phyloP scores from a whole-genome alignment of 2,113 vertebrate species.

The Tragulus kanchil region DNA sequence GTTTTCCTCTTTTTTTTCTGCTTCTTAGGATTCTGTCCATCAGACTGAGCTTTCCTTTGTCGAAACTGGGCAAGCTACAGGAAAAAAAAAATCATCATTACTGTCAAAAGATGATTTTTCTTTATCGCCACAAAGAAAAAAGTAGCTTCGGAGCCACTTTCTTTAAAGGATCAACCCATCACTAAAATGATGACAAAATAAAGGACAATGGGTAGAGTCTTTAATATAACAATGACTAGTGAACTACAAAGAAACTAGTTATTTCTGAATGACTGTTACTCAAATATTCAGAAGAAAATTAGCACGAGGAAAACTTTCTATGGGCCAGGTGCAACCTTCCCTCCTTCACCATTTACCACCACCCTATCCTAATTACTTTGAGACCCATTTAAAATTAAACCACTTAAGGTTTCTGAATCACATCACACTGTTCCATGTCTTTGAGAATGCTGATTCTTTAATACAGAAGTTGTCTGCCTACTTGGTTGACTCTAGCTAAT shows the following conservation, averaged over 20 bases:
- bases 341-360: not conserved
- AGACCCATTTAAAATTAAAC: conserved; percentile 15
- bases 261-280: conserved; percentile 8
- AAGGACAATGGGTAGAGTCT: not conserved
- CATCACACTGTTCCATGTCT: not conserved
- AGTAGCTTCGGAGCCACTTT: conserved; percentile 18
- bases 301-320: not conserved
- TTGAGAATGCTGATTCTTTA: not conserved
- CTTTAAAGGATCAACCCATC: conserved; percentile 65
- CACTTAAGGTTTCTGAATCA: not conserved
- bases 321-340: not conserved
- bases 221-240: not conserved
- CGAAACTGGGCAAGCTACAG: conserved; percentile 96
- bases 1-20: conserved; percentile 94
- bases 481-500: conserved; percentile 20
- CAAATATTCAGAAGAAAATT: not conserved
- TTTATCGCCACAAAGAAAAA: not conserved
- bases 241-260: not conserved
- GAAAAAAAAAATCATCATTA: conserved; percentile 55
- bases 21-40: conserved; percentile 93
- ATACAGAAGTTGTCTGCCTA: not conserved
- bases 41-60: conserved; percentile 94
- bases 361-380: not conserved
- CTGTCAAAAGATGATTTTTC: conserved; percentile 19
- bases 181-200: conserved; percentile 55